Conservation (phyloP, 2,113 vertebrate species). For the Amia ocellicauda region DNA sequence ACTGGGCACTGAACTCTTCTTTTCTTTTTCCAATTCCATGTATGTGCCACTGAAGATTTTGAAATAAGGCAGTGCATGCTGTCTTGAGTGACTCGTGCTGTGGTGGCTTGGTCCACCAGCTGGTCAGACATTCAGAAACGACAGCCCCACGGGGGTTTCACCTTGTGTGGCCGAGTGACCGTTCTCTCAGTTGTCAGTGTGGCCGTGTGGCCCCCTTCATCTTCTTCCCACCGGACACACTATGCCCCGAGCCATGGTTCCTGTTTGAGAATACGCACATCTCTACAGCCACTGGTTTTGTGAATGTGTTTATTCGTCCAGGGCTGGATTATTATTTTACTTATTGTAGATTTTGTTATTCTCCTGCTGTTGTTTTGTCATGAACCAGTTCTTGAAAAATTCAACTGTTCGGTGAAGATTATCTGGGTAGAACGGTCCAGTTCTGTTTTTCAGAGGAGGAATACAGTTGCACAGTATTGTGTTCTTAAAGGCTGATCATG, state of each 20-base stretch:
- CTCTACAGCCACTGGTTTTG: not conserved
- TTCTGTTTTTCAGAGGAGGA: no score
- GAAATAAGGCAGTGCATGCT: not conserved
- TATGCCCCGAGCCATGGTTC: not conserved
- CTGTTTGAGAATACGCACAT: conserved; percentile 1
- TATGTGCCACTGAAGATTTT: not conserved
- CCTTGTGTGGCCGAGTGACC: conserved; percentile 11
- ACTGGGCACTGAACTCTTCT: not conserved
- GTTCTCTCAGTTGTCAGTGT: not conserved
- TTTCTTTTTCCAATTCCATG: not conserved
- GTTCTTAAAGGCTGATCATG: no score
- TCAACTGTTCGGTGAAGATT: not conserved
- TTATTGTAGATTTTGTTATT: not conserved
- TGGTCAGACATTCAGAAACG: not conserved
- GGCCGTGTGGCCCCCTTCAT: not conserved
- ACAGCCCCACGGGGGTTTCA: not conserved
- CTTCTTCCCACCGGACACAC: not conserved
- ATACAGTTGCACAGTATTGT: no score
- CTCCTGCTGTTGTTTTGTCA: not conserved
- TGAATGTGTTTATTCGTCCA: conserved; percentile 2
- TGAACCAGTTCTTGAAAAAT: not conserved
- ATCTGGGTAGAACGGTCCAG: no score
- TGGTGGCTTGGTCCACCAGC: not conserved
- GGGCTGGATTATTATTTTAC: conserved; percentile 3
- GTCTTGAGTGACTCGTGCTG: not conserved